Percentiles rank a stretch among this genome's conserved stretches.
Evolutionary conservation across 2,797 vertebrate species (phyloP).

Genomic region (Macrochelys suwanniensis): DNA sequence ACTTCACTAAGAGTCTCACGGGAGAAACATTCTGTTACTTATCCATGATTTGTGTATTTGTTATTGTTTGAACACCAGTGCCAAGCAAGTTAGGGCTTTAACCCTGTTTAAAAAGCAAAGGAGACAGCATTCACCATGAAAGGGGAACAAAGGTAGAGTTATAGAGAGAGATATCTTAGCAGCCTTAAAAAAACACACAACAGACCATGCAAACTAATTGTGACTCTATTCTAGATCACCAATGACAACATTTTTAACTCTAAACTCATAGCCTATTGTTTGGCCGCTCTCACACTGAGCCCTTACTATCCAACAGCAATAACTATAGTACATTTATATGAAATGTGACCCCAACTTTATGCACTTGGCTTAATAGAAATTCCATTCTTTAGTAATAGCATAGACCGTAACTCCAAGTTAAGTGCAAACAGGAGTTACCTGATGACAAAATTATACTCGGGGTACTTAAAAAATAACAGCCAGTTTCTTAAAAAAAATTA

Average conservation of each 20-base stretch:
- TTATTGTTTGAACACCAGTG: background rate
- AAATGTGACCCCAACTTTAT: background rate
- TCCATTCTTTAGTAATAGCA: background rate
- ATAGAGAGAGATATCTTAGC: background rate
- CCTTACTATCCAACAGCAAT: background rate
- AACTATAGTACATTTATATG: background rate
- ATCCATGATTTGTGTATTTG: background rate
- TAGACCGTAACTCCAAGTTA: conserved; percentile 37
- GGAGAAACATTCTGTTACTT: background rate
- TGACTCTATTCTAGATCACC: background rate
- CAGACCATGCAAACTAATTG: background rate
- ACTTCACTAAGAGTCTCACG: background rate
- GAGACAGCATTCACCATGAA: background rate
- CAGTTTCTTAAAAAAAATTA: background rate
- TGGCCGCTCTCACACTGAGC: background rate
- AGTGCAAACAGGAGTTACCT: conserved; percentile 62
- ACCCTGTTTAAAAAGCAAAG: background rate
- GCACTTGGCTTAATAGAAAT: conserved; percentile 18
- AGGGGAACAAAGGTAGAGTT: background rate
- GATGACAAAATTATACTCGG: conserved; percentile 38
- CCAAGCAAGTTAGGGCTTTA: background rate
- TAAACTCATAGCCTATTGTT: background rate
- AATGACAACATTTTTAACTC: background rate
- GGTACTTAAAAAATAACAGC: conserved; percentile 46
- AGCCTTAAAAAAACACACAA: background rate